A percentile compares a stretch with the other conserved stretches of the same genome.
These are phyloP conservation scores for Drosophila buzzatii DNA, from an alignment of 2,888 invertebrate species.

Conservation along the genomic window DNA sequence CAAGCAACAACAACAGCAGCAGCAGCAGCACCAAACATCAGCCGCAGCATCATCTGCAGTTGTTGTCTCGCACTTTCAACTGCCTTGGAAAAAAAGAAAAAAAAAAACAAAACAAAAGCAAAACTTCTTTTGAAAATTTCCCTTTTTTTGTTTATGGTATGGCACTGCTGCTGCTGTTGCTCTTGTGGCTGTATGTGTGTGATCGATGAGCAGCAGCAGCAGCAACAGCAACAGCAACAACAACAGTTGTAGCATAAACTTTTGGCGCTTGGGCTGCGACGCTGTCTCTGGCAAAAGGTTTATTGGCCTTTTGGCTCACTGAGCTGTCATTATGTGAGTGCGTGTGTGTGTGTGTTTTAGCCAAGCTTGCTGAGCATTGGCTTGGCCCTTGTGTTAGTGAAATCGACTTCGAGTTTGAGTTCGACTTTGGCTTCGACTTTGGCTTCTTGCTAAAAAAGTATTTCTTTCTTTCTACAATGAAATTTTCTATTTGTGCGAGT, in stretches of 20 bases:
- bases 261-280: slow-evolving; percentile 39
- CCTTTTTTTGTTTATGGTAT: slow-evolving; percentile 67
- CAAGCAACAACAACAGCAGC: slow-evolving; percentile 8
- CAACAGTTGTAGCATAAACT: slow-evolving; percentile 52
- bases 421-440: slow-evolving; percentile 44
- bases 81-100: slow-evolving; percentile 41
- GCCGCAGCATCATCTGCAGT: slow-evolving; percentile 22
- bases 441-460: slow-evolving; percentile 70
- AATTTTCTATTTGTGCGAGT: slow-evolving; percentile 73
- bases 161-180: slow-evolving; percentile 1
- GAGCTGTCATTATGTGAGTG: slow-evolving; percentile 16
- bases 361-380: slow-evolving; percentile 51
- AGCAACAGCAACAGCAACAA: slow-evolving; percentile 34
- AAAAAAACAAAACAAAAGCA: slow-evolving; percentile 32
- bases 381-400: slow-evolving; percentile 64
- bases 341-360: slow-evolving; percentile 59
- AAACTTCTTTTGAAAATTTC: slow-evolving; percentile 56
- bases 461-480: slow-evolving; percentile 58
- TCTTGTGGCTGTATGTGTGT: slow-evolving; percentile 14
- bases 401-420: slow-evolving; percentile 46
- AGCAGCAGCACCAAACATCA: slow-evolving; percentile 17
- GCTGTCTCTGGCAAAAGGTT: slow-evolving; percentile 62
- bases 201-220: slow-evolving; percentile 21
- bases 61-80: slow-evolving; percentile 70
- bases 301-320: slow-evolving; percentile 76